These are phyloP conservation scores for Acrobasis consociella DNA, from an alignment of 2,888 invertebrate species.

Conservation along the genomic window DNA sequence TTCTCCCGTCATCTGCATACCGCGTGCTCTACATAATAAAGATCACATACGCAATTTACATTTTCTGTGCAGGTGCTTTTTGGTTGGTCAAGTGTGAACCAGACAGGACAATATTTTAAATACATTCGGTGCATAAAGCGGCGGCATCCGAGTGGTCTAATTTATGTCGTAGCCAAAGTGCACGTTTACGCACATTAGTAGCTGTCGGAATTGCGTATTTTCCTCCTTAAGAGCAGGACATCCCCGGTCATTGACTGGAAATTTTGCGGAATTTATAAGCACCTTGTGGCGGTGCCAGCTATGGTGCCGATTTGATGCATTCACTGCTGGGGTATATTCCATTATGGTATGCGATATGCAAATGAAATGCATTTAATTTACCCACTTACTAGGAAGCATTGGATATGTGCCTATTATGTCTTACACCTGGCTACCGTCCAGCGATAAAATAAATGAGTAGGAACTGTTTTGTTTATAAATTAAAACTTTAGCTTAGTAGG, in stretches of 20 bases:
- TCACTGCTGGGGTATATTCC: conserved; percentile 51
- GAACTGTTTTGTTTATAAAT: conserved; percentile 8
- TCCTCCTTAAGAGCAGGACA: conserved; percentile 47
- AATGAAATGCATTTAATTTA: conserved; percentile 62
- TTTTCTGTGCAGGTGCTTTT: conserved; percentile 19
- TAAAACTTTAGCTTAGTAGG: background rate
- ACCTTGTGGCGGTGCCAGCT: conserved; percentile 2
- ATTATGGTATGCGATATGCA: conserved; percentile 43
- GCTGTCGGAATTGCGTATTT: conserved; percentile 41
- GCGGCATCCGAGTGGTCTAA: background rate
- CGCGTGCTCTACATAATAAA: conserved; percentile 27
- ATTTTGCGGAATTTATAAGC: conserved; percentile 39
- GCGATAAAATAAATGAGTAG: conserved; percentile 38
- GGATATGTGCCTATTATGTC: conserved; percentile 63
- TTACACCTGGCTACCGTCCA: conserved; percentile 61
- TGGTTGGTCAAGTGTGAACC: conserved; percentile 9
- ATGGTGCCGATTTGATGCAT: conserved; percentile 32
- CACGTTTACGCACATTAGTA: conserved; percentile 32
- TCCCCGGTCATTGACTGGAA: conserved; percentile 47
- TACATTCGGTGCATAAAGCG: background rate
- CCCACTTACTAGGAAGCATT: conserved; percentile 72
- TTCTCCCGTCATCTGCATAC: conserved; percentile 26
- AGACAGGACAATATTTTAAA: conserved; percentile 12
- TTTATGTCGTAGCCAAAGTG: conserved; percentile 41
- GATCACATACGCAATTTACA: conserved; percentile 28